Evolutionary conservation across 2,797 vertebrate genomes (phyloP).

Genomic region (Gadopsis marmoratus): DNA sequence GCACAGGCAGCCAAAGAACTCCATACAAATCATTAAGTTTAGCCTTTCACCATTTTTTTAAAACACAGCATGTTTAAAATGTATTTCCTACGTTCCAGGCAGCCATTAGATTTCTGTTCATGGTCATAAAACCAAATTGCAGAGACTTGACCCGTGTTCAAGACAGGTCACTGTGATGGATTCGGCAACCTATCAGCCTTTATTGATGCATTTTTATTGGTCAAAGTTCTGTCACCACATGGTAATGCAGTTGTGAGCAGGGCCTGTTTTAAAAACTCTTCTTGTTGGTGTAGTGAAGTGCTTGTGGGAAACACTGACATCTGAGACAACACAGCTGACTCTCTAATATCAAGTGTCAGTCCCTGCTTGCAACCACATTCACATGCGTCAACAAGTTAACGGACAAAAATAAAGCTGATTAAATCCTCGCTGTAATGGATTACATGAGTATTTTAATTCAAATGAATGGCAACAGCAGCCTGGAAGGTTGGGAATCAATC

Average conservation of each 20-base stretch:
- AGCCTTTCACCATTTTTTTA: not conserved
- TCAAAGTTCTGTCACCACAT: slow-evolving; percentile 21
- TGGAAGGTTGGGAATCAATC: not conserved
- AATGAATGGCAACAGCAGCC: not conserved
- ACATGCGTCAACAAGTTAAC: not conserved
- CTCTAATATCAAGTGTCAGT: slow-evolving; percentile 34
- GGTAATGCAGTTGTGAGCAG: not conserved
- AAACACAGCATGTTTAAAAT: not conserved
- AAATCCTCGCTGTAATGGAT: not conserved
- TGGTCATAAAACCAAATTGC: not conserved
- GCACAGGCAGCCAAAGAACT: not conserved
- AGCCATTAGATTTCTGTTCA: not conserved
- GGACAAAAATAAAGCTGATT: slow-evolving; percentile 15
- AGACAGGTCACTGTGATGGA: not conserved
- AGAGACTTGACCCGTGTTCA: slow-evolving; percentile 10
- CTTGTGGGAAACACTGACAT: not conserved
- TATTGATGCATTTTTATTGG: slow-evolving; percentile 24
- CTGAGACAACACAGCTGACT: slow-evolving; percentile 34
- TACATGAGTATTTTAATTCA: not conserved
- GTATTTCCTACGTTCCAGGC: not conserved
- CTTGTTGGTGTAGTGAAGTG: not conserved
- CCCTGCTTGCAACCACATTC: slow-evolving; percentile 15
- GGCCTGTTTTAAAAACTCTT: slow-evolving; percentile 5
- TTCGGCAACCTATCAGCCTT: not conserved
- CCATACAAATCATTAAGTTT: not conserved